Percentiles rank a stretch among this genome's conserved stretches.
Evolutionary conservation across 2,888 invertebrate genomes (phyloP).

Genomic region (Leucophenga montana): DNA sequence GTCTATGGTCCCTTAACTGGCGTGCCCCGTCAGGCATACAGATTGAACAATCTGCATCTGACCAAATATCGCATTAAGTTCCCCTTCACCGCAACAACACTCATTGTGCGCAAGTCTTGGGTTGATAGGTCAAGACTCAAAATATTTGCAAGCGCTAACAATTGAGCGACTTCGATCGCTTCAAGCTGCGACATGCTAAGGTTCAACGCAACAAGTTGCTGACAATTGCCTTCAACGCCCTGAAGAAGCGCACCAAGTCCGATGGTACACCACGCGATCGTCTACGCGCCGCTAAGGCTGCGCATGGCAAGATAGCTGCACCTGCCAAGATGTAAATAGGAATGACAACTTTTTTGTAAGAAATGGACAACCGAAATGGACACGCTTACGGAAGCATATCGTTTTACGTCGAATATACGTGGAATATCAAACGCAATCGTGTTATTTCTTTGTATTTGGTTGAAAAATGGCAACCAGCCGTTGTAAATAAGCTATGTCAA

Average conservation of each 20-base stretch:
- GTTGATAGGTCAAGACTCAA: slow-evolving; percentile 85
- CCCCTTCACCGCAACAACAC: slow-evolving; percentile 89
- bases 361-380: slow-evolving; percentile 61
- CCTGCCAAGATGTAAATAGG: slow-evolving; percentile 74
- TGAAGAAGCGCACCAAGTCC: slow-evolving; percentile 80
- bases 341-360: slow-evolving; percentile 56
- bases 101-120: slow-evolving; percentile 93
- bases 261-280: slow-evolving; percentile 75
- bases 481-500: too few species aligned
- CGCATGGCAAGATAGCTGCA: slow-evolving; percentile 70
- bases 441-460: too few species aligned
- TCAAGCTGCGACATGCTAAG: slow-evolving; percentile 93
- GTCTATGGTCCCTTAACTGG: slow-evolving; percentile 93
- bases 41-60: slow-evolving; percentile 91
- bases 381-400: too few species aligned
- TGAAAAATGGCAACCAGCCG: too few species aligned
- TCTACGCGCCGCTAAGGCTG: slow-evolving; percentile 70
- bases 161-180: slow-evolving; percentile 95
- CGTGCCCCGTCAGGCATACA: slow-evolving; percentile 85
- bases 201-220: slow-evolving; percentile 88
- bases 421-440: too few species aligned
- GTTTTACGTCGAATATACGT: too few species aligned
- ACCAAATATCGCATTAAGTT: slow-evolving; percentile 92
- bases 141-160: slow-evolving; percentile 88
- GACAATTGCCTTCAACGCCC: slow-evolving; percentile 82